phyloP scores from a whole-genome alignment of 35 echinoderm and acorn worm species.

The Apostichopus japonicus region DNA sequence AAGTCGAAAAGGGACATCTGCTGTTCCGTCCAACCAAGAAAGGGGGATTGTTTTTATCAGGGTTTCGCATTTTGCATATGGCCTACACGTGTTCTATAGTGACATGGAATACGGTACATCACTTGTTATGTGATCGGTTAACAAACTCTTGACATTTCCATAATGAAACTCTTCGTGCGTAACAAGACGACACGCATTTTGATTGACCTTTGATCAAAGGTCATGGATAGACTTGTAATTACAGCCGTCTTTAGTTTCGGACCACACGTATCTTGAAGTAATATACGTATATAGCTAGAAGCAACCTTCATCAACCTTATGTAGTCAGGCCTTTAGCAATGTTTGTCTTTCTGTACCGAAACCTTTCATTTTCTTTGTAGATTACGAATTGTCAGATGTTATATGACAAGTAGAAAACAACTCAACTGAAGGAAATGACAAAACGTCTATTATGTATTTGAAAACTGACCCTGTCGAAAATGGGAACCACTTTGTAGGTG shows the following conservation, averaged over 20 bases:
- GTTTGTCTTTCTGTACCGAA: too few species aligned
- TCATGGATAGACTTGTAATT: conserved; percentile 6
- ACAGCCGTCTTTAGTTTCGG: conserved; percentile 37
- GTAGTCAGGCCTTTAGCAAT: too few species aligned
- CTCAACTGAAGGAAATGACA: background rate
- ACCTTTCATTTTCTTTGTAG: too few species aligned
- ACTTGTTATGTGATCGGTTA: background rate
- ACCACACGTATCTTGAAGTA: conserved; percentile 4
- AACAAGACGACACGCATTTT: conserved; percentile 27
- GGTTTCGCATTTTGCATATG: background rate
- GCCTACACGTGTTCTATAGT: background rate
- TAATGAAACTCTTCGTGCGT: background rate
- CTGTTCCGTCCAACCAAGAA: background rate
- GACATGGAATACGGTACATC: background rate
- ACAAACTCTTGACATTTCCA: background rate
- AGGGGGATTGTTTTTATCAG: background rate
- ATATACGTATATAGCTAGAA: too few species aligned
- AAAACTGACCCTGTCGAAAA: background rate
- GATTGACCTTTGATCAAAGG: conserved; percentile 17
- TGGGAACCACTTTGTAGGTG: background rate
- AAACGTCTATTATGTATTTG: background rate
- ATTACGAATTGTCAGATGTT: too few species aligned
- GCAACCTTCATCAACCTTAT: too few species aligned
- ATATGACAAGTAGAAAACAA: background rate
- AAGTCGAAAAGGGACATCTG: background rate